These are phyloP conservation scores for Rhorus exstirpatorius DNA, from an alignment of 2,888 invertebrate genomes.

Conservation along the genomic window DNA sequence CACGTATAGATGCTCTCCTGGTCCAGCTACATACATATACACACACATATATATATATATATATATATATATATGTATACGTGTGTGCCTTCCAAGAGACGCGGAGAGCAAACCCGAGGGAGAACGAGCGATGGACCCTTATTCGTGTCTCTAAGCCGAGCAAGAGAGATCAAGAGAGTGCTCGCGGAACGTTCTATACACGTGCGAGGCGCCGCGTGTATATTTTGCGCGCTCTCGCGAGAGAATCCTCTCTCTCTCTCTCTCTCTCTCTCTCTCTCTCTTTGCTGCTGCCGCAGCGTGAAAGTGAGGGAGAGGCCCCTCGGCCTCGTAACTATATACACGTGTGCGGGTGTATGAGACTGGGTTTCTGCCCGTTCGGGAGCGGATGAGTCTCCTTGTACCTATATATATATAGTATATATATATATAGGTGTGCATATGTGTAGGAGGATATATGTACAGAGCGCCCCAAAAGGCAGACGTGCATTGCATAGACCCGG, in stretches of 20 bases:
- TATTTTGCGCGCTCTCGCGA: constrained; percentile 64
- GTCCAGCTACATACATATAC: too few species aligned
- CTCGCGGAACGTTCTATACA: constrained; percentile 42
- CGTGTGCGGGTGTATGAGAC: constrained; percentile 49
- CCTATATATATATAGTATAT: constrained; percentile 36
- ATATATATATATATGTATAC: not conserved
- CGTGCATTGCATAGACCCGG: constrained; percentile 84
- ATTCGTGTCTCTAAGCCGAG: constrained; percentile 39
- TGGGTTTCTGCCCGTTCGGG: constrained; percentile 37
- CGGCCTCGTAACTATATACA: constrained; percentile 50
- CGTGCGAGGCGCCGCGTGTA: constrained; percentile 57
- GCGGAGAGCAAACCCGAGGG: constrained; percentile 46
- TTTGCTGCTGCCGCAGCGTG: constrained; percentile 54
- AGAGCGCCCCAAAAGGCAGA: constrained; percentile 84
- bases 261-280: too few species aligned
- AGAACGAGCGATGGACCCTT: constrained; percentile 39
- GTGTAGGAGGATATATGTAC: constrained; percentile 71
- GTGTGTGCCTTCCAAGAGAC: constrained; percentile 56
- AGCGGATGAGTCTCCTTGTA: constrained; percentile 53
- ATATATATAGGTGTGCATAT: constrained; percentile 53
- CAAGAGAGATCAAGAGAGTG: constrained; percentile 36
- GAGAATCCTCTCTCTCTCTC: constrained; percentile 53
- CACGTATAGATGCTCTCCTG: not conserved
- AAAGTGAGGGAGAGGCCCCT: constrained; percentile 57
- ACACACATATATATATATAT: not conserved